Evolutionary conservation across 1,140 invertebrate species (phyloP).

Genomic region (Phymorhynchus buccinoides): DNA sequence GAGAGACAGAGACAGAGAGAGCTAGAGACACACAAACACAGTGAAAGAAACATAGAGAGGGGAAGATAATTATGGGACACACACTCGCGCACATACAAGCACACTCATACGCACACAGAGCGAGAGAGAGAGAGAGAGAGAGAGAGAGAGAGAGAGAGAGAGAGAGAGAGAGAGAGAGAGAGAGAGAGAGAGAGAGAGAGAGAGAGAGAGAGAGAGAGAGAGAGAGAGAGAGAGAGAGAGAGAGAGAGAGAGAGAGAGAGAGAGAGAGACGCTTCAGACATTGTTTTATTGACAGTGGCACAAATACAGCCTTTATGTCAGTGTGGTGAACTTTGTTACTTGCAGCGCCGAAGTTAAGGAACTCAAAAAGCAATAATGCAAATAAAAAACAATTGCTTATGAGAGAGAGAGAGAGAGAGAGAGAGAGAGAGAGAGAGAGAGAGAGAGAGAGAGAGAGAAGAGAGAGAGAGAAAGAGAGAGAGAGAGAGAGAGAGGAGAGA

Average conservation of each 20-base stretch:
- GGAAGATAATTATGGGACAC: too few relatives aligned
- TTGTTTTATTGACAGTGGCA: too few relatives aligned
- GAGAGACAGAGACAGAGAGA: too few relatives aligned
- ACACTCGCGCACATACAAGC: too few relatives aligned
- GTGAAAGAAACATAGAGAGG: too few relatives aligned
- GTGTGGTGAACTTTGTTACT: too few relatives aligned
- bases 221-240: not conserved
- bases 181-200: not conserved
- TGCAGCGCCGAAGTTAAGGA: too few relatives aligned
- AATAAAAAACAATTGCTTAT: not conserved
- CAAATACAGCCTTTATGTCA: too few relatives aligned
- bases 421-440: not conserved
- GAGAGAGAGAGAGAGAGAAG: not conserved
- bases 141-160: slow-evolving; percentile 10
- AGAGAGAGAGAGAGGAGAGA: not conserved
- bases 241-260: not conserved
- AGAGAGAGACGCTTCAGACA: too few relatives aligned
- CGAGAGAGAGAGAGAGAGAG: not conserved
- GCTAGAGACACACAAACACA: too few relatives aligned
- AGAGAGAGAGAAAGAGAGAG: not conserved
- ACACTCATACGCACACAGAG: too few relatives aligned
- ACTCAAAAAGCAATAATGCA: too few relatives aligned
- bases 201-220: not conserved
- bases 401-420: not conserved
- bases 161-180: not conserved